Evolutionary conservation across 2,797 vertebrate genomes (phyloP).

Genomic region (Vipera ursinii): DNA sequence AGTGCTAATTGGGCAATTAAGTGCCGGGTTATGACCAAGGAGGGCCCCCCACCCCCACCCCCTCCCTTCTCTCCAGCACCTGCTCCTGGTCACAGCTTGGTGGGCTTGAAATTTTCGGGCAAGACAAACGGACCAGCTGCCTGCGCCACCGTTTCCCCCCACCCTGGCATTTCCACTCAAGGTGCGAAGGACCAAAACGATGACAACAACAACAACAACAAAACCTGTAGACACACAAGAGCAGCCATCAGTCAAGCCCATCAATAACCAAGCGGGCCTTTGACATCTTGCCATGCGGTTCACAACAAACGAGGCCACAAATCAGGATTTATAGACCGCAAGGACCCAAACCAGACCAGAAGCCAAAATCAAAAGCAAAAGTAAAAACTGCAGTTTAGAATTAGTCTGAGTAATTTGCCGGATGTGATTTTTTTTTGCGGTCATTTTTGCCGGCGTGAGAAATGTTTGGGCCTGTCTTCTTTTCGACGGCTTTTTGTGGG

Average conservation of each 20-base stretch:
- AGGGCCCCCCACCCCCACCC: slow-evolving; percentile 10
- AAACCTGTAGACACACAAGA: too few relatives aligned
- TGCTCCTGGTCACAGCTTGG: slow-evolving; percentile 42
- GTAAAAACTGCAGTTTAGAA: not conserved
- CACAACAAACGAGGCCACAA: not conserved
- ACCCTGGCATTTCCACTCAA: not conserved
- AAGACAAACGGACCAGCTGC: not conserved
- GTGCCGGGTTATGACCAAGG: slow-evolving; percentile 33
- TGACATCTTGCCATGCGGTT: not conserved
- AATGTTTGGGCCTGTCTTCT: not conserved
- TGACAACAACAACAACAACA: too few relatives aligned
- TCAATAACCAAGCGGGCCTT: not conserved
- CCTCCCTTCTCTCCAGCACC: slow-evolving; percentile 28
- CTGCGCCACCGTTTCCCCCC: not conserved
- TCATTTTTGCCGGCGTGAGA: not conserved
- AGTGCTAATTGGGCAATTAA: slow-evolving; percentile 49
- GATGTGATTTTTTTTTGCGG: not conserved
- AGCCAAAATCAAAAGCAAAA: not conserved
- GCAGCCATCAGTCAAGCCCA: not conserved
- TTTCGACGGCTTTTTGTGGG: not conserved
- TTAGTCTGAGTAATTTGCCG: not conserved
- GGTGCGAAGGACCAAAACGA: not conserved
- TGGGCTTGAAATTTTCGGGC: slow-evolving; percentile 27
- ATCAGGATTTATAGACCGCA: not conserved
- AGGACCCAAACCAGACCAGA: not conserved